These are phyloP conservation scores for Pedicia rivosa DNA, from an alignment of 2,888 invertebrate genomes.

Conservation along the genomic window DNA sequence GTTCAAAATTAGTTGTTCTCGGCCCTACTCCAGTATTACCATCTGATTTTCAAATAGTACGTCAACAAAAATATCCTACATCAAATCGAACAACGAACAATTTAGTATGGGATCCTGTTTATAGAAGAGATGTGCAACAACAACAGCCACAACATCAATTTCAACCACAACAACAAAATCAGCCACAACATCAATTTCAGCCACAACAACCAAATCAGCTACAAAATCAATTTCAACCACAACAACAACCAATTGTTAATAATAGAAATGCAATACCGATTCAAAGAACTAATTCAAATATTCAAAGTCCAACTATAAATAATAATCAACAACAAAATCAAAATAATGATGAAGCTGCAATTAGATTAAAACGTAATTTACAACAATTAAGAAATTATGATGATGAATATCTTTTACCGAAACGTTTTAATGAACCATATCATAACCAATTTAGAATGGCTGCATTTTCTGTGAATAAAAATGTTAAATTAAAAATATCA, in stretches of 20 bases:
- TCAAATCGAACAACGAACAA: conserved; percentile 11
- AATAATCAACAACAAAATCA: conserved; percentile 5
- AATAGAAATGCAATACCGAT: conserved; percentile 5
- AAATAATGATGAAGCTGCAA: conserved; percentile 24
- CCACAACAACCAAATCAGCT: conserved; percentile 3
- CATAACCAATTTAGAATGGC: conserved; percentile 39
- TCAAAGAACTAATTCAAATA: too few relatives aligned
- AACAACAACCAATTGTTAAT: conserved; percentile 9
- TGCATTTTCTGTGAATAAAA: conserved; percentile 34
- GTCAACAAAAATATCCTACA: conserved; percentile 19
- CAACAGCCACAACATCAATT: conserved; percentile 19
- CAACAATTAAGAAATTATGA: conserved; percentile 25
- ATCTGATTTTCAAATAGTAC: conserved; percentile 29
- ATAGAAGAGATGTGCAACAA: conserved; percentile 15
- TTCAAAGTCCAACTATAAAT: too few relatives aligned
- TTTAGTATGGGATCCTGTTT: conserved; percentile 13
- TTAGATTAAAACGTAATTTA: conserved; percentile 27
- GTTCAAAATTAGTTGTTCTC: conserved; percentile 60
- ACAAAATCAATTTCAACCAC: conserved; percentile 4
- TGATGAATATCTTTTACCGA: conserved; percentile 26
- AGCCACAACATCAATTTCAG: background rate
- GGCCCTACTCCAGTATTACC: conserved; percentile 28
- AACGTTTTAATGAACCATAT: conserved; percentile 27
- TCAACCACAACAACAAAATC: conserved; percentile 12
- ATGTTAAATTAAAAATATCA: too few relatives aligned